Base-by-base conservation (phyloP, 2,113 vertebrate species). In the Cephalopterus ornatus region DNA sequence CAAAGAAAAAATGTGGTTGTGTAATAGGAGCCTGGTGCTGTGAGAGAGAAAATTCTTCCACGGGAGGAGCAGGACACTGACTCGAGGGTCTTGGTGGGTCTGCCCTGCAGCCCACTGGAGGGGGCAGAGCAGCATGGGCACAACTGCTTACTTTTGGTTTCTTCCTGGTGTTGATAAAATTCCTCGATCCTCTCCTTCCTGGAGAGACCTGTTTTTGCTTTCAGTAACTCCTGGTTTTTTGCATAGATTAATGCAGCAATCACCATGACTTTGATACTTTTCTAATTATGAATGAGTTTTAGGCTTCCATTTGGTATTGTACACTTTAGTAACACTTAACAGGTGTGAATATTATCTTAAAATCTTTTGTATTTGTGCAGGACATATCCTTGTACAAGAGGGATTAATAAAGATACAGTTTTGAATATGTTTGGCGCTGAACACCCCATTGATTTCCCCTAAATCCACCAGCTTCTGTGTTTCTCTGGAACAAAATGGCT, bases 21-120 rank as follows among this genome's bases (percentile, higher is more conserved):
- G 67, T 91, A 97, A 96, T 72, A 68, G 46, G 49, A 91, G 24
- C 79, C 88, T 94, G 68, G 65, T 78, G 78, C 78, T 93, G 89
- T 72, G 62, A 52, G 84, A 62, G 72, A 86, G 71, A 70, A 74
- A 62, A 78, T 74, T 50, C 85, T 66, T 67, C 65, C 42, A 15
- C 42, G 46, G 85, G 37, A 94, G 49, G 67, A 85, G 59, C 35
- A 74, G 81, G 82, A 59, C 52, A n/a, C 24, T 77, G 87, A 55
- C 44, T 56, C 0, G 1, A 53, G 49, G 72, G 39, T 72, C 49
- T 65, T 30, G 7, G 42, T 63, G 65, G 18, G 6, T 67, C 75
- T 85, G 35, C 37, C 8, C 23, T 0, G 1, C 24, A 68, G 67
- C 63, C 30, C 23, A 0, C 30, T 50, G 63, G 14, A 85, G 59